Percentiles rank a stretch among this genome's conserved stretches.
These are phyloP conservation scores for Rhagonycha lutea DNA, from an alignment of 2,888 invertebrate genomes.

Conservation along the genomic window DNA sequence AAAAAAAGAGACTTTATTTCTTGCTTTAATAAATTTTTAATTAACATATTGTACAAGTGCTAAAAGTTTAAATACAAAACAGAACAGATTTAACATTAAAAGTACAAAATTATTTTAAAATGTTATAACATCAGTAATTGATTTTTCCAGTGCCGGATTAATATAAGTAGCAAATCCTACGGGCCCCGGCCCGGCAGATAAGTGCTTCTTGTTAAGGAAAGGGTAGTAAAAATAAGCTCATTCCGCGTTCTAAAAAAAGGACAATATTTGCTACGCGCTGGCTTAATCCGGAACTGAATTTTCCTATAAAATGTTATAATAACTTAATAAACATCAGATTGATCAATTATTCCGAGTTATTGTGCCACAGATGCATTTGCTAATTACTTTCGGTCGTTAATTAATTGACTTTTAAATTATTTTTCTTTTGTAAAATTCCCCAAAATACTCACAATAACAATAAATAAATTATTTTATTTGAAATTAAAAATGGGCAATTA, in stretches of 20 bases:
- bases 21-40: neutral
- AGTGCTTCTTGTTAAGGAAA: too few species aligned
- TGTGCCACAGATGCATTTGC: neutral
- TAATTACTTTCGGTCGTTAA: neutral
- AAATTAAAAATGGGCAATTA: neutral
- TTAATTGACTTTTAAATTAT: neutral
- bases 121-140: too few species aligned
- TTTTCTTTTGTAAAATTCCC: neutral
- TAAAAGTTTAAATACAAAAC: neutral
- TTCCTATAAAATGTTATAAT: too few species aligned
- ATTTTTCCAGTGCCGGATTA: too few species aligned
- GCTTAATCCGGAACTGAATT: too few species aligned
- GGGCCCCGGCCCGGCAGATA: too few species aligned
- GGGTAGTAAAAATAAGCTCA: too few species aligned
- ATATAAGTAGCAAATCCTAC: too few species aligned
- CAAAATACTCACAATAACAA: neutral
- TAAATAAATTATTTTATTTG: neutral
- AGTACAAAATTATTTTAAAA: neutral
- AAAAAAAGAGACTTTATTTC: too few species aligned
- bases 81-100: neutral
- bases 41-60: neutral
- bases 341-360: neutral
- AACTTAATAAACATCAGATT: too few species aligned
- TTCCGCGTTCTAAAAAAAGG: too few species aligned
- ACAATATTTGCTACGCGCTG: too few species aligned